Conservation (phyloP, 2,797 vertebrate genomes). For the Margarornis squamiger region DNA sequence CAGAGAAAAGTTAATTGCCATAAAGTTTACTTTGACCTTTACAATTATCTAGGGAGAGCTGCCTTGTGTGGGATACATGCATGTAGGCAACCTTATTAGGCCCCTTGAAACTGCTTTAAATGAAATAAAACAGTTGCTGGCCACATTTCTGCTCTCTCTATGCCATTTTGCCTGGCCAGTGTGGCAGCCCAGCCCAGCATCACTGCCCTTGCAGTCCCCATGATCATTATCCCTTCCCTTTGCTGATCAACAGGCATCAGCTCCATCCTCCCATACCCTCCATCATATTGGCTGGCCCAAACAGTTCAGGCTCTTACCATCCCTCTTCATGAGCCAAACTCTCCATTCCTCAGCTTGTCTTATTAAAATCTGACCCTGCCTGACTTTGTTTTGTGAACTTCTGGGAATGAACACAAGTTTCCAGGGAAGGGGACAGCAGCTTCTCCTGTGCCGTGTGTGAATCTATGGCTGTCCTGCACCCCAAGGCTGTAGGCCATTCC, state of each 20-base stretch:
- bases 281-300: neutral
- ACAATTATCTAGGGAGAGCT: neutral
- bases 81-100: neutral
- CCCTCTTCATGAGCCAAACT: neutral
- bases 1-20: neutral
- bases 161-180: neutral
- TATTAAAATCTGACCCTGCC: neutral
- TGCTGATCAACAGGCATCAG: neutral
- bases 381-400: neutral
- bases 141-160: neutral
- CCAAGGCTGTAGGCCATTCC: neutral
- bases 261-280: neutral
- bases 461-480: neutral
- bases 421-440: neutral
- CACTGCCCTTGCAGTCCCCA: accelerated
- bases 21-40: neutral
- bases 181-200: accelerated
- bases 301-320: neutral
- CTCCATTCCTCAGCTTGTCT: neutral
- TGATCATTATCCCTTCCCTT: neutral
- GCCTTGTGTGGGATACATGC: neutral
- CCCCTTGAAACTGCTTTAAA: neutral
- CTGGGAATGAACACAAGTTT: neutral
- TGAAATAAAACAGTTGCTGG: neutral
- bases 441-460: neutral